A percentile compares a stretch with the other conserved stretches of the same genome.
phyloP scores from a whole-genome alignment of 2,888 invertebrate genomes.

The Nephrotoma appendiculata region DNA sequence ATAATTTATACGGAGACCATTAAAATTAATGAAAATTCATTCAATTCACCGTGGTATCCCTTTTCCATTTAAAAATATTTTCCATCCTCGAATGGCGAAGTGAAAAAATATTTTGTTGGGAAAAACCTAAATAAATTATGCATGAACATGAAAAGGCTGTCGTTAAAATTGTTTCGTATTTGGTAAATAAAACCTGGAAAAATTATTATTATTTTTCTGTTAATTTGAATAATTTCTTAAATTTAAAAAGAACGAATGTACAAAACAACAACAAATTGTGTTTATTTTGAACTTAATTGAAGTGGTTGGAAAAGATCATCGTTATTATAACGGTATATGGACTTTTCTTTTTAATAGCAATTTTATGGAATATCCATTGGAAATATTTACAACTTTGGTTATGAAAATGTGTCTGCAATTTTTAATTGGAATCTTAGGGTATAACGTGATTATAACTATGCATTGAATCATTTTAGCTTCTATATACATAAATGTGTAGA shows the following conservation, averaged over 20 bases:
- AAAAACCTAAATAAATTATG: slow-evolving; percentile 23
- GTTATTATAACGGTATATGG: background rate
- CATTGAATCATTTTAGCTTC: too few relatives aligned
- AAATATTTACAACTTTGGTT: background rate
- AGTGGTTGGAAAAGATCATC: background rate
- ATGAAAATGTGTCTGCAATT: background rate
- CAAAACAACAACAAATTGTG: background rate
- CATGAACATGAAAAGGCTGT: slow-evolving; percentile 33
- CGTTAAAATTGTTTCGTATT: slow-evolving; percentile 10
- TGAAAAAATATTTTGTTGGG: background rate
- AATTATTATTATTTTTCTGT: background rate
- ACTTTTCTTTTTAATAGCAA: background rate
- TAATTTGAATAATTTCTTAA: background rate
- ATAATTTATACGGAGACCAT: background rate
- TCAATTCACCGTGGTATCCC: background rate
- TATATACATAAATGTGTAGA: too few relatives aligned
- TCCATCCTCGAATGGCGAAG: background rate
- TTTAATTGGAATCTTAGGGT: background rate
- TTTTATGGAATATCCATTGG: background rate
- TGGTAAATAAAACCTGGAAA: background rate
- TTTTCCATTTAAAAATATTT: background rate
- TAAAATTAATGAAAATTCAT: background rate
- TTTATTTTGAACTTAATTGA: background rate
- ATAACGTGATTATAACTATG: background rate
- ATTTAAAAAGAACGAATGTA: background rate